phyloP scores from a whole-genome alignment of 2,797 vertebrate species.

The Mormyrus proboscirostris region DNA sequence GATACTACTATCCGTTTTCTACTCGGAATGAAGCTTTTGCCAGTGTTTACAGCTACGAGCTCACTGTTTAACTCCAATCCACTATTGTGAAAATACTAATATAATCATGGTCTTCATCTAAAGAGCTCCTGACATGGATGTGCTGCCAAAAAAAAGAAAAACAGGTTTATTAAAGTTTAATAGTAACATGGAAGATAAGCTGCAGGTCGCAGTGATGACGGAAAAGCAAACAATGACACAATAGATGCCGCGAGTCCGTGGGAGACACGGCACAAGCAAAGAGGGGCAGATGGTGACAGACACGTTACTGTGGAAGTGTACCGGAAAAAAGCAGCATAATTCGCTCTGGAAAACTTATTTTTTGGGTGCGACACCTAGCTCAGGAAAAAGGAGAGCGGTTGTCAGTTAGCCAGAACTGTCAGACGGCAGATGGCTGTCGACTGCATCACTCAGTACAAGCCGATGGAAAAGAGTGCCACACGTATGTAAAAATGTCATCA shows the following conservation, averaged over 20 bases:
- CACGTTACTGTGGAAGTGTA: not conserved
- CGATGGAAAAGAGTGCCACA: not conserved
- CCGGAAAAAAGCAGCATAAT: not conserved
- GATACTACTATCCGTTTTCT: not conserved
- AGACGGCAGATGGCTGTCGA: not conserved
- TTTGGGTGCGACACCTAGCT: not conserved
- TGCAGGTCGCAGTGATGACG: not conserved
- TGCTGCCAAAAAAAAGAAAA: not conserved
- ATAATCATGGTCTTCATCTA: not conserved
- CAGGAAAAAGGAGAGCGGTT: not conserved
- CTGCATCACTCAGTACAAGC: not conserved
- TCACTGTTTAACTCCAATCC: not conserved
- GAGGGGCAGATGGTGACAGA: not conserved
- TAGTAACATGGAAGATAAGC: not conserved
- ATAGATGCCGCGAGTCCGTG: not conserved
- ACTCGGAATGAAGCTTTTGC: not conserved
- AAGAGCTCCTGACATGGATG: not conserved
- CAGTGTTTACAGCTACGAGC: not conserved
- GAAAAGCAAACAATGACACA: not conserved
- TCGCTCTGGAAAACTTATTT: not conserved
- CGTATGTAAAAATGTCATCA: not conserved
- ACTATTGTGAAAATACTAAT: not conserved
- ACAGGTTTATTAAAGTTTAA: not conserved
- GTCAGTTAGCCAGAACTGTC: constrained; percentile 17
- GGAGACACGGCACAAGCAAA: not conserved